These are phyloP conservation scores for Pseudoatta argentina DNA, from an alignment of 1,140 invertebrate genomes.

Conservation along the genomic window DNA sequence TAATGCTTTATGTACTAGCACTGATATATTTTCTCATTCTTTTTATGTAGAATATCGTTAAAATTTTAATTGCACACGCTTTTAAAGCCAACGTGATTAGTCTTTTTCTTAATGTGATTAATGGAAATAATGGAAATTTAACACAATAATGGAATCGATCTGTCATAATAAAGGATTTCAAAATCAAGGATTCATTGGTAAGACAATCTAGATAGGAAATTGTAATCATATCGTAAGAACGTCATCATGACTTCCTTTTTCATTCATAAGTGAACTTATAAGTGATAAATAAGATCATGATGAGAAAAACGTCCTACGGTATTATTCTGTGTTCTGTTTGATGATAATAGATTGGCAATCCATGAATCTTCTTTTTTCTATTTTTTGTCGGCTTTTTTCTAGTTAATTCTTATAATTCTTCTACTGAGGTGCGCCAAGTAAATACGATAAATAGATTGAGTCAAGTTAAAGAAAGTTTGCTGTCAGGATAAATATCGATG, in stretches of 20 bases:
- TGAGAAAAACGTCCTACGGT: no score
- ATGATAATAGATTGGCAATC: not conserved
- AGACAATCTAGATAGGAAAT: not conserved
- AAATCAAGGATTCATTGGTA: constrained; percentile 47
- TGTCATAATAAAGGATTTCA: constrained; percentile 43
- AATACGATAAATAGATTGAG: constrained; percentile 75
- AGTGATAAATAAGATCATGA: no score
- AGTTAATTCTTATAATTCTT: not conserved
- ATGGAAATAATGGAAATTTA: not conserved
- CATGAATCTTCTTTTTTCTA: not conserved
- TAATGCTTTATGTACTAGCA: not conserved
- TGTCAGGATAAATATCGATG: constrained; percentile 79
- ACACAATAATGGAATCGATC: not conserved
- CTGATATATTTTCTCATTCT: not conserved
- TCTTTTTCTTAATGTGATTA: not conserved
- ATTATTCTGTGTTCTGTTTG: no score
- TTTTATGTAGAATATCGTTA: not conserved
- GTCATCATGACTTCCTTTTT: no score
- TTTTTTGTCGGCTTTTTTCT: not conserved
- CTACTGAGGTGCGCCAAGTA: constrained; percentile 58
- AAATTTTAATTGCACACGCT: not conserved
- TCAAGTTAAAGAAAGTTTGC: constrained; percentile 70
- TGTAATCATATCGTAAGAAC: no score
- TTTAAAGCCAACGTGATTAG: not conserved
- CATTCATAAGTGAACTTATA: no score